Base-by-base conservation (phyloP, 2,888 invertebrate species). In the Melangyna quadrimaculata region DNA sequence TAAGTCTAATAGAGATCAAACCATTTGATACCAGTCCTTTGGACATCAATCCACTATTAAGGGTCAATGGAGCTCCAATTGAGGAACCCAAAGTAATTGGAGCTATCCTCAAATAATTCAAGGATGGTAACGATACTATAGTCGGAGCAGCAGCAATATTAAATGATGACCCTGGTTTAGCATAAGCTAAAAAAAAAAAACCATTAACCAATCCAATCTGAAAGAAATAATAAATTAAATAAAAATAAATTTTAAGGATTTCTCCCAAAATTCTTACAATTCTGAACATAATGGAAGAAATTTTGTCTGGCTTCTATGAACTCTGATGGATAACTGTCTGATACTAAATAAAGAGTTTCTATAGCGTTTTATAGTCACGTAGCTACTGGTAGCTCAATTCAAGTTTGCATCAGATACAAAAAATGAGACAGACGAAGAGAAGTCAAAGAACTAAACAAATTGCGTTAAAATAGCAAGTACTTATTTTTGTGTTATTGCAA, bases 221-320 rank as follows among this genome's bases (percentile, higher is more conserved):
- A 29, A 74, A 61, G 22, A 27, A 12, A 12, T 3, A 27, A 67
- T 29, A 2, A 40, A 19, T 8, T n/a, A 19, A 10, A 37, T 43
- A 29, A 40, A 17, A 40, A 45, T 10, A 14, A 22, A 43, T 0
- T 6, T 43, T 55, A 3, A 59, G 7, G 0, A 19, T 12, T 22
- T 1, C 27, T 9, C 32, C 6, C n/a, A 7, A 43, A 61, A 24
- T 3, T 7, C 61, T 77, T 82, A 82, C 78, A 71, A 67, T 65
- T 63, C 67, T 82, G 55, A 82, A 82, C 82, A 82, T 78, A 2
- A 22, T 77, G 48, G 29, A 48, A 17, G 24, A 53, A 19, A n/a
- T 67, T 9, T 59, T 32, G 4, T 48, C 5, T 24, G 72, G 19
- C 55, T 43, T 27, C 9, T n/a, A n/a, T n/a, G 14, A 37, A 19